phyloP scores from a whole-genome alignment of 1,140 invertebrate species.

The Zaprionus ghesquierei region DNA sequence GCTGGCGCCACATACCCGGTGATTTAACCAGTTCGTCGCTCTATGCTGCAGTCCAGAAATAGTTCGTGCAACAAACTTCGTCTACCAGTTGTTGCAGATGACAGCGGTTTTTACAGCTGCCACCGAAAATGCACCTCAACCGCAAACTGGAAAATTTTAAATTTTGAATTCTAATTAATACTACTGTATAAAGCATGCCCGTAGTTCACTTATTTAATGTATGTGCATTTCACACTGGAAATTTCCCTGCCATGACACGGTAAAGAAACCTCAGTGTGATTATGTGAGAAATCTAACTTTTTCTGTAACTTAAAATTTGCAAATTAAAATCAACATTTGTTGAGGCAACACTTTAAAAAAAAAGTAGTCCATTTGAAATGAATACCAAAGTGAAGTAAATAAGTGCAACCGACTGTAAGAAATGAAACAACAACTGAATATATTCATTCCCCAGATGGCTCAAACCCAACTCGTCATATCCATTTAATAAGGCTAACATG shows the following conservation, averaged over 20 bases:
- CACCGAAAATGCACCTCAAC: conserved; percentile 1
- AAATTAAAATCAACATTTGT: not conserved
- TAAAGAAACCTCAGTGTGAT: not conserved
- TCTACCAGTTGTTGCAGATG: conserved; percentile 1
- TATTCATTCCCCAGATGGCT: not conserved
- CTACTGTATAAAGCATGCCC: not conserved
- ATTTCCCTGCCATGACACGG: not conserved
- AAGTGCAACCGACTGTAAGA: conserved; percentile 1
- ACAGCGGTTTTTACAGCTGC: conserved; percentile 7
- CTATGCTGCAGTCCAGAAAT: not conserved
- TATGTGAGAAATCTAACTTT: not conserved
- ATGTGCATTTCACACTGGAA: not conserved
- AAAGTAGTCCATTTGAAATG: not conserved
- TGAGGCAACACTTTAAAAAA: not conserved
- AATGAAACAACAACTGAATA: not conserved
- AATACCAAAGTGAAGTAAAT: not conserved
- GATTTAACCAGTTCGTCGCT: not conserved
- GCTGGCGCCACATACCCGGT: not conserved
- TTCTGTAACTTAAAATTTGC: not conserved
- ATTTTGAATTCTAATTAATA: conserved; percentile 40
- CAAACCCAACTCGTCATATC: not conserved
- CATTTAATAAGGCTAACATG: not conserved
- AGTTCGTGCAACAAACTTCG: conserved; percentile 2
- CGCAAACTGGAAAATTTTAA: conserved; percentile 19
- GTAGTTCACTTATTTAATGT: not conserved